These are phyloP conservation scores for Pogonus chalceus DNA, from an alignment of 1,140 invertebrate species.

Conservation along the genomic window DNA sequence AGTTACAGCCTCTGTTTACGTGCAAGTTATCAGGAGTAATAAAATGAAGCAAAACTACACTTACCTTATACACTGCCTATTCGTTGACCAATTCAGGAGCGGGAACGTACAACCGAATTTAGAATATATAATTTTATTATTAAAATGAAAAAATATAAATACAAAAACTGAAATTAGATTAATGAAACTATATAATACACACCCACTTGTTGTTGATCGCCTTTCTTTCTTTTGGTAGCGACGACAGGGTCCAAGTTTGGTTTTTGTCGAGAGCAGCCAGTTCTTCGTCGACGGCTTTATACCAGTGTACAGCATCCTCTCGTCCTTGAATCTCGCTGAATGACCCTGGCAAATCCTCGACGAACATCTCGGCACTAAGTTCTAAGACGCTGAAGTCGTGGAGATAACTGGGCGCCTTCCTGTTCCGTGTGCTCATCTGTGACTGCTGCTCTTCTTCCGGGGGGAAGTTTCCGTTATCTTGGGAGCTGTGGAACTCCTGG, in stretches of 20 bases:
- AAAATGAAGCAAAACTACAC: too few relatives aligned
- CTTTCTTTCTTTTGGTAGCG: slow-evolving; percentile 19
- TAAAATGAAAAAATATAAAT: too few relatives aligned
- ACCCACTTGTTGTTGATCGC: slow-evolving; percentile 23
- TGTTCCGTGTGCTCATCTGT: neutral
- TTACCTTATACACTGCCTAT: too few relatives aligned
- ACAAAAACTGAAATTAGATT: too few relatives aligned
- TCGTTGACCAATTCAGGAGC: too few relatives aligned
- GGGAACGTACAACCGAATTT: too few relatives aligned
- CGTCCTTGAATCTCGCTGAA: neutral
- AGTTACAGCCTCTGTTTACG: too few relatives aligned
- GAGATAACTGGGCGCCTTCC: neutral
- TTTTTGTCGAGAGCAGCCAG: slow-evolving; percentile 21
- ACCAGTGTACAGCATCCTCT: slow-evolving; percentile 15
- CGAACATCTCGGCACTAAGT: slow-evolving; percentile 25
- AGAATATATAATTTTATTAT: too few relatives aligned
- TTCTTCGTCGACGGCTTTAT: slow-evolving; percentile 22
- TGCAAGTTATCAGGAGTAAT: too few relatives aligned
- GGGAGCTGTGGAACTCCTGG: neutral
- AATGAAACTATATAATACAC: too few relatives aligned
- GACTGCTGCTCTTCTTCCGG: too few relatives aligned
- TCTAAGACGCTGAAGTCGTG: slow-evolving; percentile 20
- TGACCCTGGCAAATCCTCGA: neutral
- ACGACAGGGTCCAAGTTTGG: slow-evolving; percentile 23
- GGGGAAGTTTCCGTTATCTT: neutral